Conservation (phyloP, 2,797 vertebrate species). For the Lithobates sylvaticus region DNA sequence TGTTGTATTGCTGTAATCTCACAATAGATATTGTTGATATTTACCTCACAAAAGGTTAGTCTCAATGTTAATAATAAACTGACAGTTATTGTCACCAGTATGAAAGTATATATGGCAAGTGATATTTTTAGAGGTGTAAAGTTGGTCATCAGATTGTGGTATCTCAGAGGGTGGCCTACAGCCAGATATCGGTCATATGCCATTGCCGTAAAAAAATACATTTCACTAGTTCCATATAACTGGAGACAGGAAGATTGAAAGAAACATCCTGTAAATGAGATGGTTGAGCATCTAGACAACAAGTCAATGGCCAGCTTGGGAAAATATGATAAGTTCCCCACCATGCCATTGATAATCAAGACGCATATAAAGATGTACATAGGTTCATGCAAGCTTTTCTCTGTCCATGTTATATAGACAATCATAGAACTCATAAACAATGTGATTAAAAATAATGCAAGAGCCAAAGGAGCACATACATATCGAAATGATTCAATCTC, state of each 20-base stretch:
- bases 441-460: too few species aligned
- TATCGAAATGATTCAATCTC: too few species aligned
- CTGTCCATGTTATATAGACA: too few species aligned
- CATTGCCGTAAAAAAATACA: constrained; percentile 16
- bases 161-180: constrained; percentile 22
- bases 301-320: constrained; percentile 9
- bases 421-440: too few species aligned
- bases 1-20: background rate
- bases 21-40: background rate
- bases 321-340: background rate
- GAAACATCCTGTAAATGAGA: background rate
- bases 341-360: constrained; percentile 19
- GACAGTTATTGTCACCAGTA: background rate
- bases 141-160: constrained; percentile 11
- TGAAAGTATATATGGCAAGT: background rate
- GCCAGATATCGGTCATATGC: constrained; percentile 35
- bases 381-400: too few species aligned
- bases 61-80: background rate
- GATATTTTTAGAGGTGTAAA: background rate
- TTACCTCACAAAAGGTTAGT: background rate
- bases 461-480: too few species aligned
- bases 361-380: background rate
- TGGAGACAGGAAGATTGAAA: background rate
- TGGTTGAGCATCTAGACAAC: background rate
- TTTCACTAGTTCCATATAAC: background rate